Conservation (phyloP, 2,113 vertebrate genomes). For the Antechinus stuartii region DNA sequence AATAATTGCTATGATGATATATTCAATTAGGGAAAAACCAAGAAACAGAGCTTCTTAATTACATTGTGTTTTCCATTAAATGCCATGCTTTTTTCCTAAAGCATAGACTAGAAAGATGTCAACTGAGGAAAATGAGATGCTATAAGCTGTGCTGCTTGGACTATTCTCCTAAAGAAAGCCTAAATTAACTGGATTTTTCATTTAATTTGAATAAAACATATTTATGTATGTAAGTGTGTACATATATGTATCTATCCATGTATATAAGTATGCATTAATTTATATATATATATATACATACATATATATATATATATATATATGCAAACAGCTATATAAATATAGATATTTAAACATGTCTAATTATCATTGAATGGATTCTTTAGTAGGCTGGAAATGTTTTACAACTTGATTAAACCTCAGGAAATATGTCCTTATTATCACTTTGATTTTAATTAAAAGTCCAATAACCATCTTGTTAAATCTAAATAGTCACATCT, state of each 20-base stretch:
- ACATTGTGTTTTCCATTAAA: background rate
- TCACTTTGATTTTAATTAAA: constrained; percentile 65
- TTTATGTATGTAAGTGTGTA: no score
- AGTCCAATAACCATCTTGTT: constrained; percentile 54
- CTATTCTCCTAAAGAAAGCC: constrained; percentile 13
- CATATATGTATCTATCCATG: no score
- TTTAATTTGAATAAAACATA: constrained; percentile 27
- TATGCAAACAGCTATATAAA: background rate
- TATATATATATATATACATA: no score
- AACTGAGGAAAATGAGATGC: background rate
- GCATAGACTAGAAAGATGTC: background rate
- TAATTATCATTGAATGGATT: constrained; percentile 63
- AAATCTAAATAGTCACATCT: constrained; percentile 51
- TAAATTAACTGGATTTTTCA: constrained; percentile 57
- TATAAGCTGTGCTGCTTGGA: background rate
- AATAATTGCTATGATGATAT: background rate
- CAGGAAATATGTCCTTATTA: constrained; percentile 62
- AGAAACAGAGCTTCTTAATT: background rate
- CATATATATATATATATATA: no score
- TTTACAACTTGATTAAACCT: constrained; percentile 58
- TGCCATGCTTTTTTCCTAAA: background rate
- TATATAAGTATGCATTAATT: no score
- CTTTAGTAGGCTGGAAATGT: constrained; percentile 40
- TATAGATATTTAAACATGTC: constrained; percentile 48
- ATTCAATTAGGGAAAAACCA: background rate